Percentiles rank a stretch among this genome's conserved stretches.
Conservation (phyloP, 2,888 invertebrate species). For the Conomelus anceps region DNA sequence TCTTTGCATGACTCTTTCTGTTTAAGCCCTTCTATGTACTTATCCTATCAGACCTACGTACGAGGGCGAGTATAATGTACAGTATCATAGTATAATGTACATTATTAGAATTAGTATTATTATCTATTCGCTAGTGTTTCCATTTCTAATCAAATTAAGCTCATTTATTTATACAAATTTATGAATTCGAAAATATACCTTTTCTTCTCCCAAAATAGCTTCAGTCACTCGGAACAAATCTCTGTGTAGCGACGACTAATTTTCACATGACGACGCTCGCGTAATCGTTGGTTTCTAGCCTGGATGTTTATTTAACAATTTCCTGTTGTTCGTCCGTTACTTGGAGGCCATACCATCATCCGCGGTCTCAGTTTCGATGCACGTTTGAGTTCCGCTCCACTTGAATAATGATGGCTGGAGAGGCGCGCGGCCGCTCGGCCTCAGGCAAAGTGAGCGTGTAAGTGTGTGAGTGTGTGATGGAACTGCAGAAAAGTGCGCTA, state of each 20-base stretch:
- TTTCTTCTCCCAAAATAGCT: too few species aligned
- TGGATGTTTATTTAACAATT: background rate
- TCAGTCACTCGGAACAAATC: too few species aligned
- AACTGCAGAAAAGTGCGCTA: background rate
- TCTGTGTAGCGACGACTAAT: background rate
- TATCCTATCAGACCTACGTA: too few species aligned
- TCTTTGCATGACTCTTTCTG: too few species aligned
- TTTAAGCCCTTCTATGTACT: too few species aligned
- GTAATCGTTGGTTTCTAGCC: background rate
- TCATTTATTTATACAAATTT: too few species aligned
- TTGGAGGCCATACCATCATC: background rate
- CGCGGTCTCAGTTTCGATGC: background rate
- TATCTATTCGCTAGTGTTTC: too few species aligned
- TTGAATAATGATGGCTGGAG: background rate
- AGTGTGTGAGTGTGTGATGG: background rate
- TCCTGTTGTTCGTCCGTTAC: background rate
- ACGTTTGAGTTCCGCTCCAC: background rate
- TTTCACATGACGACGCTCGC: background rate
- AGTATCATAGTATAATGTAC: too few species aligned
- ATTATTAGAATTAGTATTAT: too few species aligned
- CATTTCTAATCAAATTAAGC: too few species aligned
- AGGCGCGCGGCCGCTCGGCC: background rate
- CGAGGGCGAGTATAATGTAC: too few species aligned
- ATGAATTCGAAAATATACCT: too few species aligned
- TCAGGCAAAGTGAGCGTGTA: background rate